A percentile compares a stretch with the other conserved stretches of the same genome.
Conservation (phyloP, 2,113 vertebrate species). For the Muntiacus reevesi region DNA sequence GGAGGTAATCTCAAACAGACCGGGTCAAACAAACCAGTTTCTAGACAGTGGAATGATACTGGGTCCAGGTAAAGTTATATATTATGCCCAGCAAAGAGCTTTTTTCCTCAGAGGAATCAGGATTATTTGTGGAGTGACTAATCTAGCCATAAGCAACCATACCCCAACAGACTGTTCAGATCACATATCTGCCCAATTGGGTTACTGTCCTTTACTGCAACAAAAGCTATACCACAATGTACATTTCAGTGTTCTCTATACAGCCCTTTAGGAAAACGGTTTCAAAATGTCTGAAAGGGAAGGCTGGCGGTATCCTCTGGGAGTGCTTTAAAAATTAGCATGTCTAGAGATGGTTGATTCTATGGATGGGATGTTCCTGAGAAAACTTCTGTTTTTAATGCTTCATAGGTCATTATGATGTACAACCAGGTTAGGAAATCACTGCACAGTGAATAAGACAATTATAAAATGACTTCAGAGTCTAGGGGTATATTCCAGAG, state of each 20-base stretch:
- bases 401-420: not conserved
- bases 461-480: not conserved
- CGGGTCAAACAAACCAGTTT: not conserved
- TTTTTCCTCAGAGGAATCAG: not conserved
- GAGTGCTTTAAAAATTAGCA: not conserved
- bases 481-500: slow-evolving; percentile 2
- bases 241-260: slow-evolving; percentile 4
- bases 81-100: not conserved
- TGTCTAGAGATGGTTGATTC: not conserved
- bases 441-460: slow-evolving; percentile 12
- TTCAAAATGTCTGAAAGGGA: not conserved
- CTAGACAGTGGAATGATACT: slow-evolving; percentile 1
- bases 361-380: not conserved
- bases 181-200: not conserved
- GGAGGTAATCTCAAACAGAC: not conserved
- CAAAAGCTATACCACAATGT: not conserved
- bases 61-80: not conserved
- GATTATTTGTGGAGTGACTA: slow-evolving; percentile 3
- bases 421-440: slow-evolving; percentile 2
- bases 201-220: slow-evolving; percentile 30
- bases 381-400: slow-evolving; percentile 29
- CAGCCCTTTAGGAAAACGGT: slow-evolving; percentile 1
- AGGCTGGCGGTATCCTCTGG: not conserved
- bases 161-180: not conserved
- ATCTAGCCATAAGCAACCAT: not conserved